Conservation (phyloP, 2,888 invertebrate genomes). For the Nysson spinosus region DNA sequence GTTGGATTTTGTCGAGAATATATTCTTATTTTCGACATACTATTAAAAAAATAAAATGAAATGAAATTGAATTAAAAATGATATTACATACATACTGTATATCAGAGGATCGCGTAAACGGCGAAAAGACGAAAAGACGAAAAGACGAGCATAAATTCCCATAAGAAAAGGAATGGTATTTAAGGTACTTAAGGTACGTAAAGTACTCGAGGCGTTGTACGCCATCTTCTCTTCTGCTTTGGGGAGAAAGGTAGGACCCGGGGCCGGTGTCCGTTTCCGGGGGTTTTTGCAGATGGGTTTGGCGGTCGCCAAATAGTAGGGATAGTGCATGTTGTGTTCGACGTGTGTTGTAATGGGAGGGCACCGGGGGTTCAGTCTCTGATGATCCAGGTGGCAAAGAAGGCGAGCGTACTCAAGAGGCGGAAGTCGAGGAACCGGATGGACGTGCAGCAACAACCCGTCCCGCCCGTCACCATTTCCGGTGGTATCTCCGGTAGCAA, state of each 20-base stretch:
- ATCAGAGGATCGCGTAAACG: too few relatives aligned
- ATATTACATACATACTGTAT: too few relatives aligned
- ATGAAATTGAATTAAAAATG: too few relatives aligned
- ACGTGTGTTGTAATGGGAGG: constrained; percentile 76
- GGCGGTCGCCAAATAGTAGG: constrained; percentile 54
- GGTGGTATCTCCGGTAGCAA: constrained; percentile 48
- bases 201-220: too few relatives aligned
- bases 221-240: too few relatives aligned
- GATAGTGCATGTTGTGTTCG: constrained; percentile 75
- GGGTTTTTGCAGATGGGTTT: constrained; percentile 42
- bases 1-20: too few relatives aligned
- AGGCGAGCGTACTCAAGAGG: constrained; percentile 85
- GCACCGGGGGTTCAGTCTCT: constrained; percentile 82
- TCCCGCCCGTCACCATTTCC: constrained; percentile 62
- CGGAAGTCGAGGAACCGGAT: constrained; percentile 84
- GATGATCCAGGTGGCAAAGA: constrained; percentile 86
- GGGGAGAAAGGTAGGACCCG: too few relatives aligned
- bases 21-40: too few relatives aligned
- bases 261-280: not conserved
- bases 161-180: not conserved
- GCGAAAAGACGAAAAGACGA: too few relatives aligned
- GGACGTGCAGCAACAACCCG: constrained; percentile 77
- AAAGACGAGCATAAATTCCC: constrained; percentile 24
- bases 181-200: too few relatives aligned
- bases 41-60: too few relatives aligned